Evolutionary conservation across 1,140 invertebrate species (phyloP), one percentile per base, ranked within the genome.

Genomic region (Drosophila arizonae): DNA sequence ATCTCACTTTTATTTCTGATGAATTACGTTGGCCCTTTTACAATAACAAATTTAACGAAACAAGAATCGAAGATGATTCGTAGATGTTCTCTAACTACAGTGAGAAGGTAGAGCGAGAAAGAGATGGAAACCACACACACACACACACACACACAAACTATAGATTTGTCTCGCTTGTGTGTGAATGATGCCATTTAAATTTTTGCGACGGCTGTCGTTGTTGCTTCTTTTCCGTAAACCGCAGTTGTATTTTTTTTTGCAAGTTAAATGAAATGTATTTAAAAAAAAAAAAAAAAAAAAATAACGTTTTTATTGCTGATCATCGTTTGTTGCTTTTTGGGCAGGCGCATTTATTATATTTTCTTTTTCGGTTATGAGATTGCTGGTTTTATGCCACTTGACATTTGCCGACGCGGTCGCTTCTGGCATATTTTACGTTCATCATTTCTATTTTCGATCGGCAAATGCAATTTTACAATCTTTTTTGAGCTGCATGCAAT

Each of bases 381-480:
- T 13, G 28, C 26, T 58, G 52, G 43, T 30, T 33, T 39, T 51
- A 62, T 78, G 80, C 51, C 80, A 76, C 81, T 79, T 84, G 80
- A 84, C 80, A 84, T 84, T 84, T 84, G 72, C 71, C 62, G 56
- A 78, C 65, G 70, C 65, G 70, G 55, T 65, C 46, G 36, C 36
- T 70, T 28, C 58, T 50, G 48, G 39, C 54, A 54, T 13, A 51
- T n/a, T 58, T 50, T n/a, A 41, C 52, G 21, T 56, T 81, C 77
- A 75, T 85, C 77, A 85, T 85, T 81, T 86, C 81, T 85, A 85
- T 86, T 86, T 86, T 72, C 54, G 61, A 79, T 65, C 56, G 43
- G 52, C 67, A 65, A 76, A 57, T 79, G 69, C 69, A 79, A 13
- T 54, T 46, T 65, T 54, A 41, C 63, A 65, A 60, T 67, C 55